Evolutionary conservation across 2,797 vertebrate genomes (phyloP), one percentile per base, ranked within the genome.

Genomic region (Balearica regulorum): DNA sequence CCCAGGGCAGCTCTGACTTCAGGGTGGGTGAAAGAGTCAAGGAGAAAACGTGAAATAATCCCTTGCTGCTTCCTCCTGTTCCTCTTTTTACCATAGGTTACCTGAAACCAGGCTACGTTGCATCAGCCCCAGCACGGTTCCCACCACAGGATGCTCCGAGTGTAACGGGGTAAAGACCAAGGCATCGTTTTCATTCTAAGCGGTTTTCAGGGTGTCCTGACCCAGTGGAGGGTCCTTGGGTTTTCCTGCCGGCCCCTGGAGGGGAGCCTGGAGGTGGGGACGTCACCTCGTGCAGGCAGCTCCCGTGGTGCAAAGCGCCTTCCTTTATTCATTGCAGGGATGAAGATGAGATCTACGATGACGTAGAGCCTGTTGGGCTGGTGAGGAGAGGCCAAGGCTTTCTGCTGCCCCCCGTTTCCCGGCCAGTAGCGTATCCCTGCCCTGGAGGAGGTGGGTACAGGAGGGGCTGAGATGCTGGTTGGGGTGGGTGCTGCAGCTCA

Each of bases 291-390:
- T 51, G 53, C 49, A 39, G 72, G 57, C 70, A 76, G 41, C 41
- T 83, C 48, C 28, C 0, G 1, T 3, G 1, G 22, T 26, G 49
- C 69, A 53, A 28, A 43, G 64, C 2, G 5, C 53, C 3, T 1
- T 66, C 15, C 13, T 57, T 13, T 15, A 3, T 1, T n/a, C n/a
- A n/a, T n/a, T n/a, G 0, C 91, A 97, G 96, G 75, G 68, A 2
- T 29, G 90, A 77, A 68, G 93, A 93, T 9, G 93, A 93, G 81
- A n/a, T 97, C 3, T 97, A 97, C 0, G 96, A 97, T 2, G 96
- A 97, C 0, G 57, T 93, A 1, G 96, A 97, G 60, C 25, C 93
- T 0, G 13, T 60, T 66, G 86, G 86, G 41, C 14, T 19, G 57
- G 43, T 37, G 58, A 43, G 62, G 80, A 92, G 57, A 57, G 78